Conservation (phyloP, 2,888 invertebrate genomes). For the Laothoe populi region DNA sequence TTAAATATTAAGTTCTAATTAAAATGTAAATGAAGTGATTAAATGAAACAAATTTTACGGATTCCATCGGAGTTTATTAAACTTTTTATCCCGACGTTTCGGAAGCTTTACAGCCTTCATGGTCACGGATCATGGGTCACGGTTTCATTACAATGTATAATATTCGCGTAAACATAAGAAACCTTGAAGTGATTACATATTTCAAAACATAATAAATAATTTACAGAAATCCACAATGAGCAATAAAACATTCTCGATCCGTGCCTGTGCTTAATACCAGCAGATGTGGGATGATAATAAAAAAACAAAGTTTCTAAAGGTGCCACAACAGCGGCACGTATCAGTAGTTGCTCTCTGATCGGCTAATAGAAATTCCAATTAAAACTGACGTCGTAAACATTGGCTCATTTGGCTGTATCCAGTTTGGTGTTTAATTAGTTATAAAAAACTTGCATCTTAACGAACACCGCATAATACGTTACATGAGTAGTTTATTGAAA, state of each 20-base stretch:
- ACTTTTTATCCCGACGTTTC: no score
- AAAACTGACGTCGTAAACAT: constrained; percentile 38
- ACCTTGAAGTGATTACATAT: no score
- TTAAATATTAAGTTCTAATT: no score
- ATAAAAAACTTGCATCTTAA: constrained; percentile 35
- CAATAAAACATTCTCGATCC: constrained; percentile 4
- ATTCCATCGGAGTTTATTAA: no score
- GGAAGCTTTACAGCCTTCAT: no score
- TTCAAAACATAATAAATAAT: background rate
- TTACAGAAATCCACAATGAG: background rate
- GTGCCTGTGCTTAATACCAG: constrained; percentile 7
- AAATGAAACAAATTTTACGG: no score
- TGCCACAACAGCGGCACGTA: constrained; percentile 20
- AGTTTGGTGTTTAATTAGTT: constrained; percentile 45
- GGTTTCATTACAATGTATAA: no score
- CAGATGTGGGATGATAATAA: constrained; percentile 26
- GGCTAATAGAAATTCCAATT: constrained; percentile 49
- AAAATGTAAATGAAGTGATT: no score
- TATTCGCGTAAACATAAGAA: no score
- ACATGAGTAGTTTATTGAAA: background rate
- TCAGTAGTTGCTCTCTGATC: constrained; percentile 32
- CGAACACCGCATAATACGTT: constrained; percentile 1
- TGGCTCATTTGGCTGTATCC: constrained; percentile 32
- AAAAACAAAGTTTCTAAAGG: constrained; percentile 21
- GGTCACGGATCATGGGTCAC: no score